Conservation (phyloP, 2,113 vertebrate genomes). For the Pituophis catenifer region DNA sequence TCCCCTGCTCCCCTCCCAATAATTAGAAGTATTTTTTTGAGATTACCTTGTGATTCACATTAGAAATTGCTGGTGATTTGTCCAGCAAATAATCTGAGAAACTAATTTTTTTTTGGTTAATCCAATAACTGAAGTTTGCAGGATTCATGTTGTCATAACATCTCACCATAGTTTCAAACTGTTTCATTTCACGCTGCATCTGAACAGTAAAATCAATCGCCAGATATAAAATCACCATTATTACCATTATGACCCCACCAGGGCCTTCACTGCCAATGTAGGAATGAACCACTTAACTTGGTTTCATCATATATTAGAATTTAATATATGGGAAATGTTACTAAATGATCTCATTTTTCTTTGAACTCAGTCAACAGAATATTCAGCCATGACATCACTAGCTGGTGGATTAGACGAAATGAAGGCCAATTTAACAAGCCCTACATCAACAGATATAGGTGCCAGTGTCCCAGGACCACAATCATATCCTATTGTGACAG, state of each 20-base stretch:
- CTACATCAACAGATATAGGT: constrained; percentile 87
- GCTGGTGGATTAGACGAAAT: constrained; percentile 96
- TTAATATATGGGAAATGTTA: not conserved
- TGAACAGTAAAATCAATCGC: not conserved
- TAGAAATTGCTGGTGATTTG: not conserved
- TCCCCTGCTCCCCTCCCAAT: too few relatives aligned
- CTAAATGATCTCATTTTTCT: constrained; percentile 53
- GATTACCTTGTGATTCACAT: not conserved
- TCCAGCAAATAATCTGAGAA: not conserved
- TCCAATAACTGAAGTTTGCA: not conserved
- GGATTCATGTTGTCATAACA: not conserved
- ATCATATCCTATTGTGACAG: constrained; percentile 93
- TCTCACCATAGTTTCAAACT: not conserved
- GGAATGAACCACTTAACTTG: not conserved
- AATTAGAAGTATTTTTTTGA: not conserved
- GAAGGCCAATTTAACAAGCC: constrained; percentile 92
- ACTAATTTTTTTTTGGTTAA: not conserved
- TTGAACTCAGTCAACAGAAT: constrained; percentile 85
- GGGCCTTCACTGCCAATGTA: not conserved
- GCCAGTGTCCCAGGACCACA: constrained; percentile 87
- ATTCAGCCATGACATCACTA: constrained; percentile 93
- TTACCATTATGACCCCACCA: not conserved
- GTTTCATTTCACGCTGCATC: not conserved
- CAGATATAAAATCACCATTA: not conserved
- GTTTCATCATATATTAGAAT: constrained; percentile 12